Percentiles rank a stretch among this genome's conserved stretches.
Evolutionary conservation across 1,140 invertebrate species (phyloP).

Genomic region (Doryteuthis pealeii): DNA sequence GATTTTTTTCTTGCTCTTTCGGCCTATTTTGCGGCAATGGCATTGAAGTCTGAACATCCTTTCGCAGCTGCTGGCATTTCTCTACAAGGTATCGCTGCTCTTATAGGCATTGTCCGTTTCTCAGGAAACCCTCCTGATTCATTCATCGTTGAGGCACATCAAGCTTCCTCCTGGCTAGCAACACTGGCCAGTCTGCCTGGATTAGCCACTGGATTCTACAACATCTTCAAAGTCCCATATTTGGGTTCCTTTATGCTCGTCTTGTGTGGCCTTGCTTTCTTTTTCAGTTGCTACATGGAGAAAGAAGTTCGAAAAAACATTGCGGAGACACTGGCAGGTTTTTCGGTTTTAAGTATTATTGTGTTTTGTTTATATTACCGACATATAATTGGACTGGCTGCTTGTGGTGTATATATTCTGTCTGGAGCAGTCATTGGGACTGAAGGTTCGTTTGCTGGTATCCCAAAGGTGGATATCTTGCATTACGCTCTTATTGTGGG

Average conservation of each 20-base stretch:
- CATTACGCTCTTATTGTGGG: slow-evolving; percentile 38
- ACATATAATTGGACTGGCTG: slow-evolving; percentile 36
- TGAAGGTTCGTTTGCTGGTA: slow-evolving; percentile 31
- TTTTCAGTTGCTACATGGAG: slow-evolving; percentile 25
- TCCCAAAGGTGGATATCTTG: slow-evolving; percentile 38
- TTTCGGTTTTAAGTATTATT: slow-evolving; percentile 38
- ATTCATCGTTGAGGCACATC: slow-evolving; percentile 27
- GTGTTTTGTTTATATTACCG: slow-evolving; percentile 22
- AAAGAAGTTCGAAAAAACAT: slow-evolving; percentile 19
- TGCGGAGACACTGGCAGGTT: slow-evolving; percentile 34
- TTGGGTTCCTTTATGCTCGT: slow-evolving; percentile 33
- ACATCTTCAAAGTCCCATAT: slow-evolving; percentile 18
- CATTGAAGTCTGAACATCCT: slow-evolving; percentile 16
- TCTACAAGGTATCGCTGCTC: slow-evolving; percentile 37
- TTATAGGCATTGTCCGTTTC: slow-evolving; percentile 35
- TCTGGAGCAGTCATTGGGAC: slow-evolving; percentile 30
- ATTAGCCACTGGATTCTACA: slow-evolving; percentile 37
- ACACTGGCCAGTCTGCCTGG: slow-evolving; percentile 33
- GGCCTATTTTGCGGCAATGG: slow-evolving; percentile 26
- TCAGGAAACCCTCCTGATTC: slow-evolving; percentile 23
- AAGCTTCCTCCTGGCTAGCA: slow-evolving; percentile 35
- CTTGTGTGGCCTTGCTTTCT: slow-evolving; percentile 26
- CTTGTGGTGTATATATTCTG: slow-evolving; percentile 30
- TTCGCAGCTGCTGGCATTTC: slow-evolving; percentile 32
- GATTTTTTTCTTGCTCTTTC: slow-evolving; percentile 35